Conservation (phyloP, 2,797 vertebrate genomes). For the Pogonophryne albipinna region DNA sequence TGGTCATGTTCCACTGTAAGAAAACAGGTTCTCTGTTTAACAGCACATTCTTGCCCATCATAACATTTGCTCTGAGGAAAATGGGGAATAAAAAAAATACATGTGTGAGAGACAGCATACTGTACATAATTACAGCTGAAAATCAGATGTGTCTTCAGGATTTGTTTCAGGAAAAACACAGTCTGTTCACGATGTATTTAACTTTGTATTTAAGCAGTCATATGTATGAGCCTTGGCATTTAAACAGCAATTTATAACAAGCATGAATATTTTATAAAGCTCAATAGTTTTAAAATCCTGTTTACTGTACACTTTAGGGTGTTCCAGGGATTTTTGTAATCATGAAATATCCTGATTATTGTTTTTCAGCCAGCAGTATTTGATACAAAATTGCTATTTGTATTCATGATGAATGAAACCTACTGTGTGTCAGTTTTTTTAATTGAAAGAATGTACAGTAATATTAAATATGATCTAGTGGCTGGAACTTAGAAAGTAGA, state of each 20-base stretch:
- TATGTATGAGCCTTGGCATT: constrained; percentile 6
- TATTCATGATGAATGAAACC: not conserved
- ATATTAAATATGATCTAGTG: too few species aligned
- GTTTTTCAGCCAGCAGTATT: not conserved
- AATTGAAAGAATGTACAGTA: not conserved
- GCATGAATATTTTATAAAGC: constrained; percentile 23
- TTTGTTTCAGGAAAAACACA: constrained; percentile 39
- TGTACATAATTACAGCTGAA: constrained; percentile 25
- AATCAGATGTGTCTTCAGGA: constrained; percentile 28
- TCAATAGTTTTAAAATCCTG: constrained; percentile 13
- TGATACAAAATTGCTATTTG: accelerated
- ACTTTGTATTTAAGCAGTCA: constrained; percentile 3
- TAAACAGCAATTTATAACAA: constrained; percentile 24
- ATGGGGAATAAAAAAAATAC: constrained; percentile 35
- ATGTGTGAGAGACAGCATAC: constrained; percentile 17
- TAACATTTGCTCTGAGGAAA: constrained; percentile 64
- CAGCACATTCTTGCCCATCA: constrained; percentile 54
- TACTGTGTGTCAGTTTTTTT: not conserved
- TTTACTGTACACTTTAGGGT: too few species aligned
- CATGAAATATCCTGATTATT: not conserved
- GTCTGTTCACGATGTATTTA: not conserved
- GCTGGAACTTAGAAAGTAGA: not conserved
- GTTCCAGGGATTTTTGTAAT: constrained; percentile 11
- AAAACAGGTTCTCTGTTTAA: constrained; percentile 62
- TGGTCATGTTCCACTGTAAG: constrained; percentile 34